Evolutionary conservation across 1,140 invertebrate genomes (phyloP).

Genomic region (Planococcus citri): DNA sequence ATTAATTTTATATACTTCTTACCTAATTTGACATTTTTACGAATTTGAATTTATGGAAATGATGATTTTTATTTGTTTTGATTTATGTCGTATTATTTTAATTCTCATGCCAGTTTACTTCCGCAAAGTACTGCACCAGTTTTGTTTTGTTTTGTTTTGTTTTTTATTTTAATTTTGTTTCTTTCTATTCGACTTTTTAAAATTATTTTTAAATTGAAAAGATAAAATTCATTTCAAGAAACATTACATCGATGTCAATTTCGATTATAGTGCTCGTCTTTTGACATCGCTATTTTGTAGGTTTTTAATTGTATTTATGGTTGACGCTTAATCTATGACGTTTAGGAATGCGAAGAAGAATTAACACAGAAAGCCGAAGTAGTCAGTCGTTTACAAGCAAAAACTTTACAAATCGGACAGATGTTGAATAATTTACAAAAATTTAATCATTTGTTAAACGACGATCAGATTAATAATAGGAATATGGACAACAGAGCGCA

Average conservation of each 20-base stretch:
- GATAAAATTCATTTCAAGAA: too few relatives aligned
- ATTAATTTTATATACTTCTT: neutral
- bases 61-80: neutral
- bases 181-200: too few relatives aligned
- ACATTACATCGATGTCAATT: too few relatives aligned
- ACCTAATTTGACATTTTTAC: neutral
- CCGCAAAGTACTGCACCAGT: neutral
- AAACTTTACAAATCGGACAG: slow-evolving; percentile 79
- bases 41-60: neutral
- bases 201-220: neutral
- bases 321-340: slow-evolving; percentile 17
- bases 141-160: neutral
- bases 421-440: slow-evolving; percentile 70
- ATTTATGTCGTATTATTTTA: neutral
- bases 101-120: neutral
- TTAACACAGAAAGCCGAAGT: slow-evolving; percentile 82
- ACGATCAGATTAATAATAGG: neutral
- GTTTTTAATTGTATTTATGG: neutral
- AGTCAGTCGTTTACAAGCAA: slow-evolving; percentile 76
- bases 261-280: neutral
- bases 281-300: neutral
- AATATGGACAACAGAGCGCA: neutral
- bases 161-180: neutral
- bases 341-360: slow-evolving; percentile 81
- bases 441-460: slow-evolving; percentile 10